Base-by-base conservation (phyloP, 2,113 vertebrate genomes). In the Peromyscus maniculatus region DNA sequence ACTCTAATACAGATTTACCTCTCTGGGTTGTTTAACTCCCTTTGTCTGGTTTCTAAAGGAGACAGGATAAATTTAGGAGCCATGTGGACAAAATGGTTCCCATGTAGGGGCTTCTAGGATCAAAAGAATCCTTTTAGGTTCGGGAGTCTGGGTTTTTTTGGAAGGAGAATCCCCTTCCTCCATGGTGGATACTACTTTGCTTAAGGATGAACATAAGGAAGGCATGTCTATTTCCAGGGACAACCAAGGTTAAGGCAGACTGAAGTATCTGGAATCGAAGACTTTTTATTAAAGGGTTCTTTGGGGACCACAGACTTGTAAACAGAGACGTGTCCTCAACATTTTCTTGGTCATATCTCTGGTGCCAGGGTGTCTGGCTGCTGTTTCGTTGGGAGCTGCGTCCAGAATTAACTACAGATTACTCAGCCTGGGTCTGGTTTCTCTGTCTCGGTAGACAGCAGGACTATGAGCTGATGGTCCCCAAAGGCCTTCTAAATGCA, bases 281-380 rank as follows among this genome's bases (percentile, higher is more conserved):
- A 69, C n/a, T 86, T 91, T 83, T 94, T 69, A 69, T 91, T 93
- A 7, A 59, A 67, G 31, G 57, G 28, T 75, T 80, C 74, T 93
- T 94, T 89, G 10, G 94, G 75, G 82, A 83, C 91, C 71, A 74
- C 46, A 94, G 92, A 24, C 15, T 46, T 93, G 82, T 93, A 97
- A 93, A 62, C 69, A 95, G 93, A 96, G 49, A 92, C 39, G 4
- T 55, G 74, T 57, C 82, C 71, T 87, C 80, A 67, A 77, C 13
- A 12, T 95, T 95, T 84, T 96, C 87, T 95, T 91, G 52, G 84
- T 57, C 3, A 2, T 82, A 49, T 89, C 79, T 92, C 84, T 95
- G 95, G 97, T 96, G 97, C 97, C 96, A 95, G 84, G 49, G 46
- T 91, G 97, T 97, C 97, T 97, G 95, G 71, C 91, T 94, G 94